Base-by-base conservation (phyloP, 2,888 invertebrate genomes). In the Coleophora deauratella region DNA sequence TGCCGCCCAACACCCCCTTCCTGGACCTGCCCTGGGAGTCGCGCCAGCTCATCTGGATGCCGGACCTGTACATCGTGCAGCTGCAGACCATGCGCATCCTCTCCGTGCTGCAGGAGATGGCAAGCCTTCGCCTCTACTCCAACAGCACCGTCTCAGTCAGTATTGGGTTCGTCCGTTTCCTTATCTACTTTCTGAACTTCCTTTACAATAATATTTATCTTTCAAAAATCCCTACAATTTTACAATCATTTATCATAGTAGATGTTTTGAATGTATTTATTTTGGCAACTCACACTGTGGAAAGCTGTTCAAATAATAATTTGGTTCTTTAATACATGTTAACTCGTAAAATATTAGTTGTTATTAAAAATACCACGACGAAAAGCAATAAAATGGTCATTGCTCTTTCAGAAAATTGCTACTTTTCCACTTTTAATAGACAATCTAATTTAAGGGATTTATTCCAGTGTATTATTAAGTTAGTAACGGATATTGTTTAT, bases 81-180 rank as follows among this genome's bases (percentile, higher is more conserved):
- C 75, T 90, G 45, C 82, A 89, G 58, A 88, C 89, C 44, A 88
- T 90, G 88, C 78, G 82, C 62, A 87, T 89, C 42, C 75, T 88
- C 39, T 88, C 88, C 37, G 84, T 89, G 46, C 86, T 90, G 44
- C 89, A 89, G 55, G 89, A 90, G 65, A 89, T 90, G 84, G 88
- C 89, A 21, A 88, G 88, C 10, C 70, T 90, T 46, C 76, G 89
- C 52, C 78, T 90, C 34, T 89, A 89, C 67, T 72, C 79, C 50
- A 89, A 90, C 71, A 86, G 87, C 73, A 89, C 89, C 64, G 84
- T 90, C 67, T 86, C 88, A 67, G 87, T 89, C 72, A 89, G 88
- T 84, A 89, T 89, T 68, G 89, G 89, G 89, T 89, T 77, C 79
- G 85, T 84, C 59, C 42, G 52, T 58, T 62, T 41, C 10, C 31